Evolutionary conservation across 2,888 invertebrate genomes (phyloP), one percentile per base, ranked within the genome.

Genomic region (Mythimna loreyi): DNA sequence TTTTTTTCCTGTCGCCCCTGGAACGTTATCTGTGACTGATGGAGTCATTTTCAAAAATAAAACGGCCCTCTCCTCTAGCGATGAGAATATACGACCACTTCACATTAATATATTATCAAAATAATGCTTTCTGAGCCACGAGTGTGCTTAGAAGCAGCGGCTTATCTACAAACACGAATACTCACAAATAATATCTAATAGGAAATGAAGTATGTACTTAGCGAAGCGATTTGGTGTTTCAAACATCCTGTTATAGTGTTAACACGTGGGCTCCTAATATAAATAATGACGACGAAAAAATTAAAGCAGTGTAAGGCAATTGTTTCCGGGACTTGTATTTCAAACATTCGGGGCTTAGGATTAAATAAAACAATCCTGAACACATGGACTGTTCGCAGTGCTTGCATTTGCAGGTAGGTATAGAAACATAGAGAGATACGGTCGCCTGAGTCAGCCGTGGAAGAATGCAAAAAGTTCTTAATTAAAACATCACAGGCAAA

Each of bases 21-120:
- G 87, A 85, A 87, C 93, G 90, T 94, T 94, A 94, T 92, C 93
- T 83, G 92, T 95, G 94, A 96, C 86, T 93, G 92, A 95, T 95
- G 94, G 92, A 90, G 93, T 91, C 92, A 94, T 94, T 93, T 92
- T 94, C 92, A 90, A 96, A 95, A 96, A 96, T 95, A 94, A 95
- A 94, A 90, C 92, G 87, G 89, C 91, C 89, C 92, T 91, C 88
- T 89, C 77, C 85, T 89, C 89, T 86, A 83, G 84, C 86, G 78
- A 87, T 89, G 90, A 89, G 91, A 92, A 94, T 90, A 86, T 92
- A 94, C 90, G 93, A 89, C 87, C 92, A 90, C 91, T 92, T 91
- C 89, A 91, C 89, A 90, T 90, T 92, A 93, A 93, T 93, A 93
- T 92, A 94, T 93, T 93, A 94, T 91, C 92, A 90, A 92, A 94